Base-by-base conservation (phyloP, 2,888 invertebrate species). In the Iphiclides podalirius region DNA sequence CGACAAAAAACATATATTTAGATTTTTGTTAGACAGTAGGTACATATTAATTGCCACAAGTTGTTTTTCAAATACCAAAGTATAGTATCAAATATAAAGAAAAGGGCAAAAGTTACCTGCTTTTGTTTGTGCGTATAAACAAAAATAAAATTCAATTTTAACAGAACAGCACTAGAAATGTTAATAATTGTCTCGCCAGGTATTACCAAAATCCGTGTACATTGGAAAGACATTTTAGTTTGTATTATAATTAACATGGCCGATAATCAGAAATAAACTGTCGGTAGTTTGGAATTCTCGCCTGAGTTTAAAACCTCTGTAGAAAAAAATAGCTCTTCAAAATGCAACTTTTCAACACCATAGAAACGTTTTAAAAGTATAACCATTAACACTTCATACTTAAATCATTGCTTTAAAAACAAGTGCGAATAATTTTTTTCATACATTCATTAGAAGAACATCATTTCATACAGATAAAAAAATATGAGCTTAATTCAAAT, bases 241-340 rank as follows among this genome's bases (percentile, higher is more conserved):
- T 63, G 59, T 61, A 55, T 66, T 59, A 37, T 66, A 71, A 65
- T 68, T 61, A 60, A 63, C 69, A 69, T 75, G 67, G 52, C 64
- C 57, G 69, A 70, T 67, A 62, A 64, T 64, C 78, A 77, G 79
- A 75, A 58, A 67, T 64, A 70, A 64, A 68, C 64, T 65, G 58
- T 63, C 67, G 60, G 59, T 60, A 64, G 55, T 55, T 55, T 55
- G 47, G 49, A 53, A 57, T 47, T 43, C 38, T 51, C 23, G 55
- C 70, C 72, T 66, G 71, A 76, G 75, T 75, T 79, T 73, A 72
- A 64, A 71, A 78, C 75, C 80, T 75, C 74, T 57, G 54, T 23
- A 53, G n/a, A n/a, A n/a, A n/a, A n/a, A n/a, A n/a, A n/a, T n/a
- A n/a, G 20, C 20, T 20, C 20, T 20, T 20, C n/a, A n/a, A n/a